These are phyloP conservation scores for Sebastolobus alascanus DNA, from an alignment of 2,797 vertebrate species.

Conservation along the genomic window DNA sequence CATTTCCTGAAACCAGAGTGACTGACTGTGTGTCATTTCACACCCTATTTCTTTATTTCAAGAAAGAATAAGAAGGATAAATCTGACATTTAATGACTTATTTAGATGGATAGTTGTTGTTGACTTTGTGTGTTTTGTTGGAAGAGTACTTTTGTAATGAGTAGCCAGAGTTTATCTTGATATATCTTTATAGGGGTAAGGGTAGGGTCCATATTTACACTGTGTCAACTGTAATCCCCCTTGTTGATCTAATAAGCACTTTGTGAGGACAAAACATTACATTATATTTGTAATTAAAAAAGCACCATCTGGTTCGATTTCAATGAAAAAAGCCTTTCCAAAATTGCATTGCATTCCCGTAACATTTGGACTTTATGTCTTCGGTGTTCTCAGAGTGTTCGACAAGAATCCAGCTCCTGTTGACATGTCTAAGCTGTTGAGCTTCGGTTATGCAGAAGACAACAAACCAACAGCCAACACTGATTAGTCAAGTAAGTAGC, in stretches of 20 bases:
- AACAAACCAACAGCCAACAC: constrained; percentile 36
- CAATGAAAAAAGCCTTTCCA: not conserved
- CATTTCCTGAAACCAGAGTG: not conserved
- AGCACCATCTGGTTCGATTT: constrained; percentile 9
- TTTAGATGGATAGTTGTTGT: not conserved
- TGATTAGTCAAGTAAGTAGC: constrained; percentile 64
- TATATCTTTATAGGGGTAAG: not conserved
- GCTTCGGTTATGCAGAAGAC: constrained; percentile 81
- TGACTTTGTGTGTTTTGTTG: not conserved
- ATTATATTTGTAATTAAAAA: not conserved
- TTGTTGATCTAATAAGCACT: not conserved
- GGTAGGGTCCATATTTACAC: constrained; percentile 35
- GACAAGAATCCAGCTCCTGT: constrained; percentile 78
- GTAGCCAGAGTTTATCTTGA: constrained; percentile 44
- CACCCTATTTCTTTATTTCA: not conserved
- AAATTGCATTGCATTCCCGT: not conserved
- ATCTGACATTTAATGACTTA: not conserved
- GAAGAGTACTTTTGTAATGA: constrained; percentile 40
- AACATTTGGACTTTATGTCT: constrained; percentile 3
- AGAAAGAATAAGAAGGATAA: not conserved
- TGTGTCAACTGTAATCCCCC: not conserved
- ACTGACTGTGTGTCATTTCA: not conserved
- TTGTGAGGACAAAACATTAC: not conserved
- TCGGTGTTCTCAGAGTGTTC: constrained; percentile 60
- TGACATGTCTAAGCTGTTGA: constrained; percentile 83